These are phyloP conservation scores for Sturnira hondurensis DNA, from an alignment of 2,113 vertebrate genomes.

Conservation along the genomic window DNA sequence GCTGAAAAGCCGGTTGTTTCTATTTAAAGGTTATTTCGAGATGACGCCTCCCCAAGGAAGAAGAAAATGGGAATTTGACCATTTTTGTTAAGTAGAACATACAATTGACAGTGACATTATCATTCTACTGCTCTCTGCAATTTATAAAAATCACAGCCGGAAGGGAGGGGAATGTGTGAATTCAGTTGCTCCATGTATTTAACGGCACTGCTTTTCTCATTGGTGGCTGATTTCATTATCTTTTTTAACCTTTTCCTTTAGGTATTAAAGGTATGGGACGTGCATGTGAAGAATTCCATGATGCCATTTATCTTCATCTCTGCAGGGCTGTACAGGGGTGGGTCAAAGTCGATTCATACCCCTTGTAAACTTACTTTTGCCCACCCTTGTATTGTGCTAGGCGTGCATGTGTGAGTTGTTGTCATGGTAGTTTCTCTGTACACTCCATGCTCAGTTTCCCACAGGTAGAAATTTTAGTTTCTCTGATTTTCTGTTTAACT, in stretches of 20 bases:
- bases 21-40: slow-evolving; percentile 77
- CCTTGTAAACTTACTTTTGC: background rate
- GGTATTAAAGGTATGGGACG: background rate
- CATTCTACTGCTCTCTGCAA: background rate
- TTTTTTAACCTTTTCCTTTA: slow-evolving; percentile 50
- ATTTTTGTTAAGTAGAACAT: slow-evolving; percentile 13
- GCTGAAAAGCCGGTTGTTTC: slow-evolving; percentile 71
- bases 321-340: background rate
- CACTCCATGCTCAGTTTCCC: background rate
- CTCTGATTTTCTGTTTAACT: background rate
- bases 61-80: slow-evolving; percentile 34
- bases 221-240: slow-evolving; percentile 36
- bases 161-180: slow-evolving; percentile 1
- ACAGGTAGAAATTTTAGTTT: background rate
- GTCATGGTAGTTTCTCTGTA: background rate
- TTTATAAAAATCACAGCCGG: background rate
- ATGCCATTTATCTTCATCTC: background rate
- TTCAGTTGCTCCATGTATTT: background rate
- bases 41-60: slow-evolving; percentile 72
- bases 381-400: background rate
- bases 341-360: background rate
- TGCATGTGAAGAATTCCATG: background rate
- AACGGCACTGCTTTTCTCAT: background rate
- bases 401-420: background rate
- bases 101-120: background rate